A percentile compares a stretch with the other conserved stretches of the same genome.
phyloP scores from a whole-genome alignment of 2,797 vertebrate genomes.

The Ibycter americanus region DNA sequence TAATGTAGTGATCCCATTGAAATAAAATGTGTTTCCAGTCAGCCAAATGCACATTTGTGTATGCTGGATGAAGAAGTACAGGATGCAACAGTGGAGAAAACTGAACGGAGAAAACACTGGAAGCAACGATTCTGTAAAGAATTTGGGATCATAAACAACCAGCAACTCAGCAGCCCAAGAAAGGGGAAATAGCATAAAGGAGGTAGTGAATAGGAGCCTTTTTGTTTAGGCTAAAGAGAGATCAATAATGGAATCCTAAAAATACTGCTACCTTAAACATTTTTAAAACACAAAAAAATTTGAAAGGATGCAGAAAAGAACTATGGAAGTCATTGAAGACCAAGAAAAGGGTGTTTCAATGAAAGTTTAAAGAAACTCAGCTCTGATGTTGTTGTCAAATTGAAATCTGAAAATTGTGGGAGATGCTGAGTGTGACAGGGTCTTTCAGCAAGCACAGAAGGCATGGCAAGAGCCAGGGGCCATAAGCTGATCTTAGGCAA shows the following conservation, averaged over 20 bases:
- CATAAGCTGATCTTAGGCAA: not conserved
- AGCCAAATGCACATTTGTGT: not conserved
- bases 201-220: not conserved
- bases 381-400: not conserved
- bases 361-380: not conserved
- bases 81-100: not conserved
- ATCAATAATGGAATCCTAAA: not conserved
- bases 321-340: not conserved
- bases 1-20: not conserved
- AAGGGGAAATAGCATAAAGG: not conserved
- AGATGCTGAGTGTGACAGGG: not conserved
- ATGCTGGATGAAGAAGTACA: not conserved
- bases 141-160: not conserved
- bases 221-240: not conserved
- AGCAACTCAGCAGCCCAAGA: not conserved
- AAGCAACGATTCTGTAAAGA: not conserved
- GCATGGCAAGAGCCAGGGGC: not conserved
- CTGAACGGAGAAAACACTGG: not conserved
- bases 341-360: not conserved
- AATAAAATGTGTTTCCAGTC: not conserved
- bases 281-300: not conserved
- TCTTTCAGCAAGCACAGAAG: not conserved
- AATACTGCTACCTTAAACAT: not conserved
- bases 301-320: not conserved
- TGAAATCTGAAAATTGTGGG: not conserved